Base-by-base conservation (phyloP, 1,140 invertebrate species). In the Drosophila aff. region DNA sequence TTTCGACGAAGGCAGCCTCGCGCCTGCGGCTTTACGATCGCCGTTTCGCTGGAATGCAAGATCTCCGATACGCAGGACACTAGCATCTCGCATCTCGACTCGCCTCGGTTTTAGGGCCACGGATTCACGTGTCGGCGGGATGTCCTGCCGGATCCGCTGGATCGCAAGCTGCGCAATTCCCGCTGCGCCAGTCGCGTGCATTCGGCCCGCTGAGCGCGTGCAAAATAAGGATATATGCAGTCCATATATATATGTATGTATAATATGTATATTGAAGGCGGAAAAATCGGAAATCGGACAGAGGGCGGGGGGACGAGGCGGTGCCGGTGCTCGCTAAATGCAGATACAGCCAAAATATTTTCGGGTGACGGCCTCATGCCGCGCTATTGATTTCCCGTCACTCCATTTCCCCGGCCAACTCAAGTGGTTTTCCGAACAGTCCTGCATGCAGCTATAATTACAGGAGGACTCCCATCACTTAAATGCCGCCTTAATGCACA, bases 31-130 rank as follows among this genome's bases (percentile, higher is more conserved):
- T 86, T 79, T 82, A 82, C 66, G 75, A 86, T 79, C 53, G 28
- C n/a, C 77, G 74, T 52, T 90, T 90, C 85, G 71, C 71, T 57
- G 84, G 84, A 89, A 87, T 67, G 77, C 69, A 47, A 50, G 76
- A 61, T 43, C 13, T 52, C 33, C 49, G 31, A 28, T 41, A 33
- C 7, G 13, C 53, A 49, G 53, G 53, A 57, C 53, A 57, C 21
- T 63, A 13, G 40, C 26, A 36, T 36, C 31, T 63, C 55, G 40
- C 26, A 36, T 36, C 31, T 63, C 55, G 2, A 2, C 40, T 58
- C 33, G 36, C 21, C 21, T 57, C 53, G 15, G 38, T 21, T 26
- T 26, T 40, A 57, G 53, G 52, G 18, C 74, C 43, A 41, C 41
- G 64, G 55, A 57, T 57, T 41, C 21, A 53, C 57, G 11, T 38